These are phyloP conservation scores for Lonchura striata DNA, from an alignment of 2,113 vertebrate genomes.

Conservation along the genomic window DNA sequence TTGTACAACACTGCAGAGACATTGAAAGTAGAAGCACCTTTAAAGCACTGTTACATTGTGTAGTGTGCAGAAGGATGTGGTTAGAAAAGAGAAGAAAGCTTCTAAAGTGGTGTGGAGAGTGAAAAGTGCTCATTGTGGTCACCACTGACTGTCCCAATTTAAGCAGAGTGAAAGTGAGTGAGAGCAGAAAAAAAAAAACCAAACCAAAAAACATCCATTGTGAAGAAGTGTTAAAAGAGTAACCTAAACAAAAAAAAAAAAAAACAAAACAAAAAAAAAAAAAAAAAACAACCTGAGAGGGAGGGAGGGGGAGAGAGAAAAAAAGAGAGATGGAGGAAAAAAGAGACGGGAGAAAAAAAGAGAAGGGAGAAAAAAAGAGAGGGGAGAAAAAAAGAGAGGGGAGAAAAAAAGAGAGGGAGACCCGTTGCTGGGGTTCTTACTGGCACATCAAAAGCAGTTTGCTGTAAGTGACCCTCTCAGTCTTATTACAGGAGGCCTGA, in stretches of 20 bases:
- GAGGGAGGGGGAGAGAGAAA: fast-evolving
- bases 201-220: background rate
- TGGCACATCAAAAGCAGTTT: background rate
- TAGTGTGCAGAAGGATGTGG: background rate
- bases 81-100: background rate
- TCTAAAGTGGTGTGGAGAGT: background rate
- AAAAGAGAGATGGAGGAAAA: no score
- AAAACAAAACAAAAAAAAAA: no score
- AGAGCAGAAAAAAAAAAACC: background rate
- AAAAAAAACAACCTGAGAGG: no score
- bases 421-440: background rate
- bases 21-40: background rate
- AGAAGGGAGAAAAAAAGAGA: background rate
- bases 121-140: background rate
- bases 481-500: background rate
- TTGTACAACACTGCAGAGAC: background rate
- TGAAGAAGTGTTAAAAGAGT: background rate
- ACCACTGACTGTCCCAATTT: background rate
- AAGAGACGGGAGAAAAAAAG: background rate
- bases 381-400: background rate
- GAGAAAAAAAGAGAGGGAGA: background rate
- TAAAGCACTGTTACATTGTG: background rate
- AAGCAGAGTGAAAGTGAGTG: background rate
- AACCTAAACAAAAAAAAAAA: background rate
- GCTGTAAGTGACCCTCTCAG: background rate